These are phyloP conservation scores for Vombatus ursinus DNA, from an alignment of 2,113 vertebrate genomes.

Conservation along the genomic window DNA sequence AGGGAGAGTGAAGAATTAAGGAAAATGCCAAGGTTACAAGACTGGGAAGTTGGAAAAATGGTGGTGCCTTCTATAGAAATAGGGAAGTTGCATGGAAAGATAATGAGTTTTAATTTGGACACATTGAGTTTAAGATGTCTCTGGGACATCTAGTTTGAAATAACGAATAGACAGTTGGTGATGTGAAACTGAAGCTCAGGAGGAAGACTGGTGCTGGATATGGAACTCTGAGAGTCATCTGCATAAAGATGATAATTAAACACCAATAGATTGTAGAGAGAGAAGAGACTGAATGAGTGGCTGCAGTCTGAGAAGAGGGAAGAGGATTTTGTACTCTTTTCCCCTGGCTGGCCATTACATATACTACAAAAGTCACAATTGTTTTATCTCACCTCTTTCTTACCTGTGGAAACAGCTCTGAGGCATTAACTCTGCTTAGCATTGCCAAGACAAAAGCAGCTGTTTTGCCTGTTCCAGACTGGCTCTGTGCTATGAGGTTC, in stretches of 20 bases:
- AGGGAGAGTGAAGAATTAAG: neutral
- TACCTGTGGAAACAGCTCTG: slow-evolving; percentile 84
- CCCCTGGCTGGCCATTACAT: neutral
- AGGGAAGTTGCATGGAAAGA: neutral
- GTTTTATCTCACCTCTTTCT: slow-evolving; percentile 17
- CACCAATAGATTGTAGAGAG: neutral
- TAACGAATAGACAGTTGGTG: neutral
- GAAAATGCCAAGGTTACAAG: neutral
- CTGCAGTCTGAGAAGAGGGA: neutral
- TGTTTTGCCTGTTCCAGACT: slow-evolving; percentile 89
- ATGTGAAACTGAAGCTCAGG: neutral
- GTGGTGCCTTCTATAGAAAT: neutral
- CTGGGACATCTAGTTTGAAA: neutral
- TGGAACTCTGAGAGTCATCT: neutral
- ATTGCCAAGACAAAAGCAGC: slow-evolving; percentile 88
- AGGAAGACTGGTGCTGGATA: neutral
- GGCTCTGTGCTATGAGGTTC: slow-evolving; percentile 89
- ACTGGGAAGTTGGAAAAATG: neutral
- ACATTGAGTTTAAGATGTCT: neutral
- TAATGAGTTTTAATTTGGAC: neutral
- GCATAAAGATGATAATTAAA: neutral
- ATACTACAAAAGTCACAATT: neutral
- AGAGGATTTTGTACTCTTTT: neutral
- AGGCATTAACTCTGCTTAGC: slow-evolving; percentile 84
- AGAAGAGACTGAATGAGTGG: neutral